phyloP scores from a whole-genome alignment of 2,113 vertebrate genomes.

The Electrona antarctica region DNA sequence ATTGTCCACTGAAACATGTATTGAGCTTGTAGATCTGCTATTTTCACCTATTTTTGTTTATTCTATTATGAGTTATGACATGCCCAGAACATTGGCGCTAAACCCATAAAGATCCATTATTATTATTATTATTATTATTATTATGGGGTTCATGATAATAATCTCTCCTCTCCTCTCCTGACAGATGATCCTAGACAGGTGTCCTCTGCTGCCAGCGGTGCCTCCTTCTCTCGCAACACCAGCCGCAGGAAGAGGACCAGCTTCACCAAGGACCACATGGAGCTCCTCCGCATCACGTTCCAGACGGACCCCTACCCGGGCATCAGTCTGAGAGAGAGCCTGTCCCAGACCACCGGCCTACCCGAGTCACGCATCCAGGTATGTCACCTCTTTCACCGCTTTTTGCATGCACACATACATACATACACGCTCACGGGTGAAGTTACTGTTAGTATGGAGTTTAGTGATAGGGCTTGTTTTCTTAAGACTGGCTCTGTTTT shows the following conservation, averaged over 20 bases:
- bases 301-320: constrained; percentile 79
- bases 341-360: constrained; percentile 77
- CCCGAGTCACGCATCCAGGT: constrained; percentile 83
- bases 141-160: no score
- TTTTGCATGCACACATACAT: background rate
- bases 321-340: constrained; percentile 77
- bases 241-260: constrained; percentile 81
- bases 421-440: background rate
- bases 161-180: background rate
- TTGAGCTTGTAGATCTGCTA: no score
- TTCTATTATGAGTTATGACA: background rate
- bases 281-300: constrained; percentile 72
- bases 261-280: constrained; percentile 80
- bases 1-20: no score
- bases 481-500: constrained; percentile 46
- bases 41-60: background rate
- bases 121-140: no score
- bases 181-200: constrained; percentile 58
- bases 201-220: constrained; percentile 14
- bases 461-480: constrained; percentile 22
- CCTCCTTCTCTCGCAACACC: constrained; percentile 60
- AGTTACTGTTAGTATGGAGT: background rate
- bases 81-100: background rate
- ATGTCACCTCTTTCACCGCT: background rate
- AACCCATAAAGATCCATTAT: no score